Conservation (phyloP, 2,888 invertebrate species). For the Ormyrus labotus region DNA sequence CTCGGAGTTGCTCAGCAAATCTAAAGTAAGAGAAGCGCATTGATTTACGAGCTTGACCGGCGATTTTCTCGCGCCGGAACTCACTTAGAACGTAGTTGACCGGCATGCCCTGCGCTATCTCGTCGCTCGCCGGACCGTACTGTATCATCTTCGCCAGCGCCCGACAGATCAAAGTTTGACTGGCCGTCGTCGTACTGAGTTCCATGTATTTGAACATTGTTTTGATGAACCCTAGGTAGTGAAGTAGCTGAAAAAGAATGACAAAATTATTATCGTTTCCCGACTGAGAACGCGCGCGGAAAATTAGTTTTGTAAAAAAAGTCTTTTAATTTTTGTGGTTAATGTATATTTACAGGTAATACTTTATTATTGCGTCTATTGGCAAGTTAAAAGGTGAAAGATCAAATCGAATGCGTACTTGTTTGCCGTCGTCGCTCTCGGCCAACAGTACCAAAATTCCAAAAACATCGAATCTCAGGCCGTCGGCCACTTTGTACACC, state of each 20-base stretch:
- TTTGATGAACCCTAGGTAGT: slow-evolving; percentile 62
- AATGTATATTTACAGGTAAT: no score
- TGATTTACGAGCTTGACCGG: no score
- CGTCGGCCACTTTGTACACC: slow-evolving; percentile 56
- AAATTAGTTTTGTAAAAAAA: no score
- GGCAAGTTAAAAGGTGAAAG: no score
- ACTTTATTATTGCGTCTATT: no score
- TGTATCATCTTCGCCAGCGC: slow-evolving; percentile 66
- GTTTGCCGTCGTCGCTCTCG: slow-evolving; percentile 61
- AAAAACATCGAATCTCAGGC: slow-evolving; percentile 58
- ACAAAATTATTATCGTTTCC: no score
- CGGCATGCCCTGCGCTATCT: slow-evolving; percentile 61
- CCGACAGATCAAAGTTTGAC: slow-evolving; percentile 54
- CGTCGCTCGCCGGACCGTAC: slow-evolving; percentile 61
- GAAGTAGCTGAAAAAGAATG: slow-evolving; percentile 59
- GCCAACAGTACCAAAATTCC: slow-evolving; percentile 63
- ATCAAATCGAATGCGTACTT: slow-evolving; percentile 58
- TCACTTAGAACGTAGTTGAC: slow-evolving; percentile 59
- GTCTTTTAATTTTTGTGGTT: no score
- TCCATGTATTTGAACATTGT: slow-evolving; percentile 32
- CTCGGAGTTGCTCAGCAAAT: slow-evolving; percentile 58
- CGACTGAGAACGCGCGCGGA: no score
- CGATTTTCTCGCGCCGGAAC: background rate
- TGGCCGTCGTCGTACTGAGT: background rate
- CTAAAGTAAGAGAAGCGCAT: background rate